Evolutionary conservation across 2,113 vertebrate species (phyloP).

Genomic region (Mixornis gularis): DNA sequence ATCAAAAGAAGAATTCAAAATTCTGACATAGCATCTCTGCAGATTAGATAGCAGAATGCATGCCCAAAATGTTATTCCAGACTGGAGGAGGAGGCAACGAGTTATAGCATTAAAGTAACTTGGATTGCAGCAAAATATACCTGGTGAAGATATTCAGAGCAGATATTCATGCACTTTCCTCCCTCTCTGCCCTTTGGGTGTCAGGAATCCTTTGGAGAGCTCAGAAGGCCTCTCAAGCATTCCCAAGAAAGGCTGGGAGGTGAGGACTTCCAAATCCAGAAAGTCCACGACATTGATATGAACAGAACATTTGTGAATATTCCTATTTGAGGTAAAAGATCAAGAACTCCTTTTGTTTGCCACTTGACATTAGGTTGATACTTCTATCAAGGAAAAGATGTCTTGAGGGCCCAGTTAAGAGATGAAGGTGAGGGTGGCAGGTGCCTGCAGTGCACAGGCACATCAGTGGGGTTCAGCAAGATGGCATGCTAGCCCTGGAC

Average conservation of each 20-base stretch:
- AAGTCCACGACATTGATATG: neutral
- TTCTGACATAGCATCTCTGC: neutral
- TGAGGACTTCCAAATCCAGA: neutral
- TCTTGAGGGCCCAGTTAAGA: neutral
- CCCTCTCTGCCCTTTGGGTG: neutral
- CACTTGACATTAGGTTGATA: neutral
- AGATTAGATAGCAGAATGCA: neutral
- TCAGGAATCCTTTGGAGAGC: neutral
- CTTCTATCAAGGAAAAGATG: neutral
- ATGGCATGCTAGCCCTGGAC: too few species aligned
- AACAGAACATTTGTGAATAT: neutral
- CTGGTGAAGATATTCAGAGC: neutral
- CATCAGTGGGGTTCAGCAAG: neutral
- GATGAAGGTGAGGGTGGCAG: neutral
- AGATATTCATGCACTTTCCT: neutral
- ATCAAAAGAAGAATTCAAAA: neutral
- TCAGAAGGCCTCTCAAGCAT: fast-evolving
- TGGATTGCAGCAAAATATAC: neutral
- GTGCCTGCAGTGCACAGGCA: too few species aligned
- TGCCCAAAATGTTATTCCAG: neutral
- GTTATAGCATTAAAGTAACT: neutral
- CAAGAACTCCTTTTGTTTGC: neutral
- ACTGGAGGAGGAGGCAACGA: neutral
- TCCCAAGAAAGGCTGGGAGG: neutral
- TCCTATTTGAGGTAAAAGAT: neutral